These are phyloP conservation scores for Lutraria rhynchaena DNA, from an alignment of 1,140 invertebrate species.

Conservation along the genomic window DNA sequence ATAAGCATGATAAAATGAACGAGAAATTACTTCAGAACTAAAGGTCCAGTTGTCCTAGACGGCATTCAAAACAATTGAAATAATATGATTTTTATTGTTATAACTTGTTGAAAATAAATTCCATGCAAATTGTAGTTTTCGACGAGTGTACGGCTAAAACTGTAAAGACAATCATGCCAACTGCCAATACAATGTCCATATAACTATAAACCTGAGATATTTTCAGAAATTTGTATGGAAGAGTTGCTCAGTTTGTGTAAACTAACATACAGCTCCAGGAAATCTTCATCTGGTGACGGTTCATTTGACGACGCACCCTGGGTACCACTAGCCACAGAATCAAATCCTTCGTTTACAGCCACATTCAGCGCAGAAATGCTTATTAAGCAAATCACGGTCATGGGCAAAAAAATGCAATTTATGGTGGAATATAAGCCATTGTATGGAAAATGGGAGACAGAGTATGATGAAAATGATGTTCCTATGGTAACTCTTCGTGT, in stretches of 20 bases:
- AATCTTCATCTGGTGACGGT: conserved; percentile 45
- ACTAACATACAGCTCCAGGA: conserved; percentile 21
- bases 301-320: conserved; percentile 38
- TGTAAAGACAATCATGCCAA: too few relatives aligned
- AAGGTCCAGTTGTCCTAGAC: too few relatives aligned
- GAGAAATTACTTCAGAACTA: too few relatives aligned
- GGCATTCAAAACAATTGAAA: too few relatives aligned
- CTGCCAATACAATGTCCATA: too few relatives aligned
- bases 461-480: conserved; percentile 37
- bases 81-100: too few relatives aligned
- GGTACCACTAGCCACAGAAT: conserved; percentile 29
- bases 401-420: conserved; percentile 13
- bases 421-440: conserved; percentile 47
- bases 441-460: conserved; percentile 31
- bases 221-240: conserved; percentile 50
- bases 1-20: too few relatives aligned
- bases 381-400: conserved; percentile 32
- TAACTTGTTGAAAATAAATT: too few relatives aligned
- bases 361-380: conserved; percentile 50
- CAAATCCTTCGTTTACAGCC: conserved; percentile 29
- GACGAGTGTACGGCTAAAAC: too few relatives aligned
- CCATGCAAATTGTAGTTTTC: too few relatives aligned
- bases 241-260: conserved; percentile 1
- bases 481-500: conserved; percentile 43
- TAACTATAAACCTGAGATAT: background rate